Conservation (phyloP, 2,797 vertebrate species). For the Cygnus olor region DNA sequence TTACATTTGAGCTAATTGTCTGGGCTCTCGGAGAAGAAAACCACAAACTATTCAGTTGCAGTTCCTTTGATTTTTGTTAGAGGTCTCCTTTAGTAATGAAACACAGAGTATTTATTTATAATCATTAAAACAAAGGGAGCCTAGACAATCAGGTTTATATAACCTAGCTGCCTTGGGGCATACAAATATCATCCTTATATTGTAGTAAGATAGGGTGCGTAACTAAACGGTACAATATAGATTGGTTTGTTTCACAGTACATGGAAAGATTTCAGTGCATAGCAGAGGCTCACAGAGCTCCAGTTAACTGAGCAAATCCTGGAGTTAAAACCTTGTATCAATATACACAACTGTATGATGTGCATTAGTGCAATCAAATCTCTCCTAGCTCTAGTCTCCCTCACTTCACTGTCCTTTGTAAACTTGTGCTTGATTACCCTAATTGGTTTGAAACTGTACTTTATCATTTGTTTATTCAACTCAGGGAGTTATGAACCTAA, state of each 20-base stretch:
- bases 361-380: background rate
- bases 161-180: background rate
- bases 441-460: background rate
- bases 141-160: background rate
- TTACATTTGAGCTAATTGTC: background rate
- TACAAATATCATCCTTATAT: background rate
- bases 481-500: background rate
- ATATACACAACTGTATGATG: accelerated
- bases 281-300: background rate
- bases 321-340: background rate
- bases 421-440: background rate
- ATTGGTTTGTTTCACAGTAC: background rate
- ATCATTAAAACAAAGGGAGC: background rate
- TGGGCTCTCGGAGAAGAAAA: background rate
- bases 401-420: background rate
- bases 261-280: background rate
- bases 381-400: background rate
- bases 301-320: background rate
- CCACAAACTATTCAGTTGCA: background rate
- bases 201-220: background rate
- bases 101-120: background rate
- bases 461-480: background rate
- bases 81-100: background rate
- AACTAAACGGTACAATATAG: background rate
- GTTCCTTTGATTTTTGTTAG: background rate